phyloP scores from a whole-genome alignment of 2,797 vertebrate genomes.

The Neostethus bicornis region DNA sequence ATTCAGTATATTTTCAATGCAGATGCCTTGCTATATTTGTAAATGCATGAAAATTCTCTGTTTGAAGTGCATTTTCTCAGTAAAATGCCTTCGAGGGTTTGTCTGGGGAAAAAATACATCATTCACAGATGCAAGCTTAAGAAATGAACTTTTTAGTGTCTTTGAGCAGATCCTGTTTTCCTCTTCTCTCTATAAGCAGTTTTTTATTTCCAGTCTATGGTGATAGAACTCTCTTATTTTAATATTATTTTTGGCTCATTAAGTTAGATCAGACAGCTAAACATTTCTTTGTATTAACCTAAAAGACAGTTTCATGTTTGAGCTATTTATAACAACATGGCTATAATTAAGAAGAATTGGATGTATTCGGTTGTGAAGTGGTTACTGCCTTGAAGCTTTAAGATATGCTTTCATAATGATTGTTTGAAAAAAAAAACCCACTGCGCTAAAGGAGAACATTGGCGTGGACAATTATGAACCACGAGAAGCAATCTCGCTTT shows the following conservation, averaged over 20 bases:
- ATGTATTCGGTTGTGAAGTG: conserved; percentile 24
- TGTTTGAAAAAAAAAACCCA: conserved; percentile 10
- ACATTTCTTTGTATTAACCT: not conserved
- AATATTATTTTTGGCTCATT: conserved; percentile 6
- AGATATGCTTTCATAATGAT: conserved; percentile 36
- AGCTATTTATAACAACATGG: conserved; percentile 14
- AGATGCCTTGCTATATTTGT: conserved; percentile 61
- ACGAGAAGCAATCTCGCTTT: conserved; percentile 35
- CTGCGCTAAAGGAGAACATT: conserved; percentile 21
- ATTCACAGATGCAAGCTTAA: conserved; percentile 55
- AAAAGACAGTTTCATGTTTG: conserved; percentile 2
- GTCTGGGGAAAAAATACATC: conserved; percentile 63
- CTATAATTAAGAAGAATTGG: conserved; percentile 22
- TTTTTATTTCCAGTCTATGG: conserved; percentile 10
- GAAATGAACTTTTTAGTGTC: conserved; percentile 63
- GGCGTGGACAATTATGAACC: conserved; percentile 37
- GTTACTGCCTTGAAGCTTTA: conserved; percentile 29
- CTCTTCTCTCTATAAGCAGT: conserved; percentile 14
- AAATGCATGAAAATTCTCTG: conserved; percentile 60
- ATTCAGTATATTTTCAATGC: conserved; percentile 51
- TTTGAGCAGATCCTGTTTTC: conserved; percentile 50
- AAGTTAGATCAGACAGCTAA: not conserved
- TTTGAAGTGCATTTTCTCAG: conserved; percentile 71
- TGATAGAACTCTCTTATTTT: not conserved
- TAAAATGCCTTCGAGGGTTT: conserved; percentile 65